A percentile compares a stretch with the other conserved stretches of the same genome.
Conservation (phyloP, 2,797 vertebrate genomes). For the Anomalospiza imberbis region DNA sequence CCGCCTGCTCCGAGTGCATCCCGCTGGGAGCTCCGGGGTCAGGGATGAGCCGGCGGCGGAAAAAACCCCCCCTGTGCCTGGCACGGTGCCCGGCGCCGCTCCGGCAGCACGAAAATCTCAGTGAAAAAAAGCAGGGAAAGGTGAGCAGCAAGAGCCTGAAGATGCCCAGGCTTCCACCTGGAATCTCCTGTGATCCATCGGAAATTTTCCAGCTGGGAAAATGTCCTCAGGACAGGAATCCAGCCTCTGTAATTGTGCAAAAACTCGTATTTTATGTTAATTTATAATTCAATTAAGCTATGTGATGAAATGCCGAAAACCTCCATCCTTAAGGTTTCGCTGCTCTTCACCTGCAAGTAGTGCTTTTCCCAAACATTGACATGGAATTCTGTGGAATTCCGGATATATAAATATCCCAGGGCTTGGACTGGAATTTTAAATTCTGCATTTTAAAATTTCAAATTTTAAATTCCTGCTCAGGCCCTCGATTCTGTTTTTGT, state of each 20-base stretch:
- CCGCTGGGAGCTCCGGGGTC: background rate
- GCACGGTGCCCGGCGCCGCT: rapidly evolving
- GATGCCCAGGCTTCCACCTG: rapidly evolving
- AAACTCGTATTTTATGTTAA: rapidly evolving
- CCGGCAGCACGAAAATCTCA: background rate
- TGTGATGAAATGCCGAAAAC: background rate
- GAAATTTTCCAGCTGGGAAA: background rate
- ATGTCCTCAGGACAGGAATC: background rate
- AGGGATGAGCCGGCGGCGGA: background rate
- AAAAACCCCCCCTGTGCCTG: background rate
- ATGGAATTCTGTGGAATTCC: rapidly evolving
- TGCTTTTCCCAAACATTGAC: rapidly evolving
- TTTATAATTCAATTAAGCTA: rapidly evolving
- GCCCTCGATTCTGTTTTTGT: rapidly evolving
- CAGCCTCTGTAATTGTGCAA: rapidly evolving
- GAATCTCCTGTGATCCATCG: rapidly evolving
- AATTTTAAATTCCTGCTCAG: background rate
- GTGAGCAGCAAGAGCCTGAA: background rate
- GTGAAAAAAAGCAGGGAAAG: background rate
- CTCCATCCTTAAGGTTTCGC: rapidly evolving
- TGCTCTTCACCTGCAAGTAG: rapidly evolving
- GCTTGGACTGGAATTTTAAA: background rate
- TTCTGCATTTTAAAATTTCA: rapidly evolving
- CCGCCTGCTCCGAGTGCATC: background rate
- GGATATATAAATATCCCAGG: rapidly evolving